A percentile compares a stretch with the other conserved stretches of the same genome.
These are phyloP conservation scores for Cheilosia variabilis DNA, from an alignment of 2,888 invertebrate genomes.

Conservation along the genomic window DNA sequence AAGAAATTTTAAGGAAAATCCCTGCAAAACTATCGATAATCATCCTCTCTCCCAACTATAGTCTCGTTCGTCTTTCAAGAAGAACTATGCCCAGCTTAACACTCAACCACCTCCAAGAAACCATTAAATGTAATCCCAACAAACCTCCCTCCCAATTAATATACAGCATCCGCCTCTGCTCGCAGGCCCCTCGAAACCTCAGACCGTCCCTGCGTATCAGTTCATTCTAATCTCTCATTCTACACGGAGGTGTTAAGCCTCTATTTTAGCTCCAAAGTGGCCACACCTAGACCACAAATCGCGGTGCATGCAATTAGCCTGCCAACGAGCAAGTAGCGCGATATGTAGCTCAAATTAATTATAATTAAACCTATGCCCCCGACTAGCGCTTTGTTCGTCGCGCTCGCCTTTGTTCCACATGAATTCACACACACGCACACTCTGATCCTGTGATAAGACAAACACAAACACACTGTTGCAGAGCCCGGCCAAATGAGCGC, in stretches of 20 bases:
- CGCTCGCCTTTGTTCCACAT: constrained; percentile 62
- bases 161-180: background rate
- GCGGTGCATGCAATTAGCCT: constrained; percentile 73
- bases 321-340: constrained; percentile 72
- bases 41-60: background rate
- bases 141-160: constrained; percentile 18
- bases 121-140: constrained; percentile 13
- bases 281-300: constrained; percentile 72
- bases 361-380: constrained; percentile 65
- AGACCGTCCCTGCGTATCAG: constrained; percentile 44
- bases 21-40: no score
- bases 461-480: constrained; percentile 9
- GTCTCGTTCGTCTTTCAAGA: no score
- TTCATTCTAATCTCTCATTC: constrained; percentile 52
- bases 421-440: constrained; percentile 29
- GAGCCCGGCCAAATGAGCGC: constrained; percentile 41
- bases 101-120: background rate
- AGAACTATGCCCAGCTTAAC: no score
- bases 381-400: constrained; percentile 58
- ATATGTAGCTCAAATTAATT: constrained; percentile 73
- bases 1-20: no score
- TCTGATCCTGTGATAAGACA: constrained; percentile 60
- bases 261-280: constrained; percentile 68
- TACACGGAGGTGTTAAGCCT: constrained; percentile 64
- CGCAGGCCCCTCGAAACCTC: constrained; percentile 7